Percentiles rank a stretch among this genome's conserved stretches.
Evolutionary conservation across 2,888 invertebrate genomes (phyloP).

Genomic region (Pandemis cinnamomeana): DNA sequence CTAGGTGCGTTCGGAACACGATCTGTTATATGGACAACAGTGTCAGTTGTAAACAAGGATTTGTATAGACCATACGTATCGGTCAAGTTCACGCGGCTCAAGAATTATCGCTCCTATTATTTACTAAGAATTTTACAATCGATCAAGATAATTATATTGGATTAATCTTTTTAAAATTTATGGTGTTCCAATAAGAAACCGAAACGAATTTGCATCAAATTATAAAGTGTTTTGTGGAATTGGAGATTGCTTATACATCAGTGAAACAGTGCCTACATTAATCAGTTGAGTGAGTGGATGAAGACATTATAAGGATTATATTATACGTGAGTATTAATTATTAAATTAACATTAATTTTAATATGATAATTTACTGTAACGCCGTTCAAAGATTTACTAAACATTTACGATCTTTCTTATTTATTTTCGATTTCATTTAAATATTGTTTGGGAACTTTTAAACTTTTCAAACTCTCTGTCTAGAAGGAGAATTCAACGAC

Average conservation of each 20-base stretch:
- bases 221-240: conserved; percentile 67
- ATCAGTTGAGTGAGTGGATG: conserved; percentile 64
- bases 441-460: neutral
- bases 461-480: neutral
- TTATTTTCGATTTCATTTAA: neutral
- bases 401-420: neutral
- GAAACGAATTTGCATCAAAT: conserved; percentile 61
- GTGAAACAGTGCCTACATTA: conserved; percentile 70
- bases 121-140: conserved; percentile 57
- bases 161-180: conserved; percentile 40
- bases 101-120: conserved; percentile 63
- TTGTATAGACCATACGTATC: conserved; percentile 83
- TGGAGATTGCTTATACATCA: conserved; percentile 65
- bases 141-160: conserved; percentile 50
- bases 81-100: conserved; percentile 69
- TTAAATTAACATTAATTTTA: neutral
- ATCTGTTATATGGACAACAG: conserved; percentile 78
- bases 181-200: conserved; percentile 75
- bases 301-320: conserved; percentile 65
- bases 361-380: neutral
- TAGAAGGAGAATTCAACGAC: neutral
- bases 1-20: conserved; percentile 73
- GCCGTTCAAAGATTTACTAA: neutral
- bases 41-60: conserved; percentile 85
- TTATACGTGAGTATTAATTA: conserved; percentile 67